Conservation (phyloP, 2,797 vertebrate genomes). For the Microchirus variegatus region DNA sequence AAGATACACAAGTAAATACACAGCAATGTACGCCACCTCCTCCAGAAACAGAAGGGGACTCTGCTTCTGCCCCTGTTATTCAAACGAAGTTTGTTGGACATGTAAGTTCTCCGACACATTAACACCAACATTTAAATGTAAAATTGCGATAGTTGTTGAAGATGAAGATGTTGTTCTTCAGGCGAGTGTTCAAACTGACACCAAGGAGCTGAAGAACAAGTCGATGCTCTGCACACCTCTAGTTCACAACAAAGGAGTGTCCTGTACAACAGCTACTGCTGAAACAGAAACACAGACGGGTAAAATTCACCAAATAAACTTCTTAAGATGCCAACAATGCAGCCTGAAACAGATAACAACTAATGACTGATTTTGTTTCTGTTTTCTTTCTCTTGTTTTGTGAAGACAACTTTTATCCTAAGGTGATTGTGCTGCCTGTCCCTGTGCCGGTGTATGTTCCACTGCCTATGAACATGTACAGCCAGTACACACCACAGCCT, state of each 20-base stretch:
- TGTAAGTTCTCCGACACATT: slow-evolving; percentile 76
- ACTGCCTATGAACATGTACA: slow-evolving; percentile 59
- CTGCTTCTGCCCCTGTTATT: no score
- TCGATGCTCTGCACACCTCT: slow-evolving; percentile 91
- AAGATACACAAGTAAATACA: no score
- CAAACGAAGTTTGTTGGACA: slow-evolving; percentile 86
- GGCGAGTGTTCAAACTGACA: slow-evolving; percentile 89
- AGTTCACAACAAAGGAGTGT: slow-evolving; percentile 92
- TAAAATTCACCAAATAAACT: slow-evolving; percentile 39
- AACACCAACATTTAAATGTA: no score
- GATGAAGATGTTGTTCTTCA: slow-evolving; percentile 43
- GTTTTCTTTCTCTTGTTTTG: neutral
- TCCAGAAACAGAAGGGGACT: no score
- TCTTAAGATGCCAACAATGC: no score
- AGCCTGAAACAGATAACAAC: no score
- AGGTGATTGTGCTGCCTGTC: slow-evolving; percentile 18
- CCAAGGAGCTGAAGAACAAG: slow-evolving; percentile 92
- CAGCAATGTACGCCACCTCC: no score
- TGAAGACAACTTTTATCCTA: slow-evolving; percentile 21
- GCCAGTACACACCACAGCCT: slow-evolving; percentile 34
- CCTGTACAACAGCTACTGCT: slow-evolving; percentile 87
- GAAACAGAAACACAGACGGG: slow-evolving; percentile 89
- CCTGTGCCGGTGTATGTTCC: slow-evolving; percentile 51
- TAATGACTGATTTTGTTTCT: no score
- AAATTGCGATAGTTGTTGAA: no score